Conservation (phyloP, 37 sponge, comb jelly and placozoan genomes). For the Lycopodina hypogea region DNA sequence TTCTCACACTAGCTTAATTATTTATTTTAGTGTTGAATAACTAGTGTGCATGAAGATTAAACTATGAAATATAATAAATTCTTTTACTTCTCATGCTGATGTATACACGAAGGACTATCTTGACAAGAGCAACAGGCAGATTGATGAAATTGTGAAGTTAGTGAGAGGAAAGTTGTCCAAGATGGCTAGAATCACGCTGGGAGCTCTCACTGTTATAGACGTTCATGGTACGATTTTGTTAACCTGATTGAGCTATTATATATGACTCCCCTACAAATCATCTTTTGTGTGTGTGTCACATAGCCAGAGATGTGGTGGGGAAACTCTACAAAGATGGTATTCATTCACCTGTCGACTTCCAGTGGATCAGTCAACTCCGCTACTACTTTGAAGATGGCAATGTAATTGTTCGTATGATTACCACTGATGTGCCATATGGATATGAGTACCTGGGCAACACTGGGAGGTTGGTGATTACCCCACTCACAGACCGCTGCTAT, state of each 20-base stretch:
- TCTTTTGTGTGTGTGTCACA: background rate
- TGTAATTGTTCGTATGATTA: slow-evolving; percentile 93
- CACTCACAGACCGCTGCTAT: slow-evolving; percentile 97
- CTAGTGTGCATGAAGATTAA: no score
- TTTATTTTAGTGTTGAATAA: no score
- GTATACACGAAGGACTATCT: slow-evolving; percentile 65
- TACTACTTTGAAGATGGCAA: slow-evolving; percentile 90
- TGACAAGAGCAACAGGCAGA: slow-evolving; percentile 80
- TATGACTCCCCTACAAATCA: background rate
- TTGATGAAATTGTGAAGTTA: slow-evolving; percentile 88
- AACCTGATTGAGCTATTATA: background rate
- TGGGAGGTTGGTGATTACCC: slow-evolving; percentile 97
- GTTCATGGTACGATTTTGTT: slow-evolving; percentile 82
- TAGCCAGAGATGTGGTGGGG: slow-evolving; percentile 94
- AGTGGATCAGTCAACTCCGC: slow-evolving; percentile 97
- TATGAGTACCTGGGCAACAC: slow-evolving; percentile 99
- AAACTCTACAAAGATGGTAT: slow-evolving; percentile 78
- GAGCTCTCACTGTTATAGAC: slow-evolving; percentile 97
- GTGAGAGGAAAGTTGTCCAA: slow-evolving; percentile 93
- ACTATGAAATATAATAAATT: no score
- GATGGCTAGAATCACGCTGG: slow-evolving; percentile 90
- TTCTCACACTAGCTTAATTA: no score
- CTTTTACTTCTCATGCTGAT: no score
- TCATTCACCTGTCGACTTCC: slow-evolving; percentile 74
- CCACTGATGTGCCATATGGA: slow-evolving; percentile 93